Conservation (phyloP, 2,888 invertebrate species). For the Cyrtodaria siliqua region DNA sequence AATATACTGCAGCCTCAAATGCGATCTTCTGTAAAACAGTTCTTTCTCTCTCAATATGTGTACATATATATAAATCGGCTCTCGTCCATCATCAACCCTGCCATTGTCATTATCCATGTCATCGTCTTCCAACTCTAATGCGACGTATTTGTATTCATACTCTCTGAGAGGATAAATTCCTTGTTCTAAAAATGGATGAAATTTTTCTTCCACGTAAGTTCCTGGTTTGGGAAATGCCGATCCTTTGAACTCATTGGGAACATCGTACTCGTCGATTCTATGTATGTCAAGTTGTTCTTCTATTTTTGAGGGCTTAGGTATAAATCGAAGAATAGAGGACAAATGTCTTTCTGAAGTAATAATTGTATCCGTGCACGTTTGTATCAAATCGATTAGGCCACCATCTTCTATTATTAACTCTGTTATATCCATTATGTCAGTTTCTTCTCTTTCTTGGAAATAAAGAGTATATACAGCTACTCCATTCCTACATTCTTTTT, state of each 20-base stretch:
- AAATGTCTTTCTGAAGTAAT: neutral
- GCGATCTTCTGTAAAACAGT: neutral
- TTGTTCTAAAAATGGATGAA: no score
- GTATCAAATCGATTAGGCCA: neutral
- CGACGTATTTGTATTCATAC: slow-evolving; percentile 45
- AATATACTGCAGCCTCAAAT: slow-evolving; percentile 7
- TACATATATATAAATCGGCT: slow-evolving; percentile 25
- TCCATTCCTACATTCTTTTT: neutral
- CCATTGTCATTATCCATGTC: slow-evolving; percentile 9
- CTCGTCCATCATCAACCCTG: neutral
- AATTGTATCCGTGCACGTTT: neutral
- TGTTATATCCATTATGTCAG: neutral
- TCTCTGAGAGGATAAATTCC: slow-evolving; percentile 21
- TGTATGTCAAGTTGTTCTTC: slow-evolving; percentile 10
- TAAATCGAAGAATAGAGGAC: no score
- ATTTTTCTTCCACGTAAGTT: no score
- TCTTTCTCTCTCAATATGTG: slow-evolving; percentile 1
- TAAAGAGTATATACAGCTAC: neutral
- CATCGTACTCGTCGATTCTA: slow-evolving; percentile 10
- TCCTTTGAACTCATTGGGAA: neutral
- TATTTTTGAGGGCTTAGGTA: neutral
- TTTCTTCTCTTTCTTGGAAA: neutral
- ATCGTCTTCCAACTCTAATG: slow-evolving; percentile 22
- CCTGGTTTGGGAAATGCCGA: slow-evolving; percentile 46
- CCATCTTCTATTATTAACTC: neutral